phyloP scores from a whole-genome alignment of 1,140 invertebrate species.

The Aphidius ervi region DNA sequence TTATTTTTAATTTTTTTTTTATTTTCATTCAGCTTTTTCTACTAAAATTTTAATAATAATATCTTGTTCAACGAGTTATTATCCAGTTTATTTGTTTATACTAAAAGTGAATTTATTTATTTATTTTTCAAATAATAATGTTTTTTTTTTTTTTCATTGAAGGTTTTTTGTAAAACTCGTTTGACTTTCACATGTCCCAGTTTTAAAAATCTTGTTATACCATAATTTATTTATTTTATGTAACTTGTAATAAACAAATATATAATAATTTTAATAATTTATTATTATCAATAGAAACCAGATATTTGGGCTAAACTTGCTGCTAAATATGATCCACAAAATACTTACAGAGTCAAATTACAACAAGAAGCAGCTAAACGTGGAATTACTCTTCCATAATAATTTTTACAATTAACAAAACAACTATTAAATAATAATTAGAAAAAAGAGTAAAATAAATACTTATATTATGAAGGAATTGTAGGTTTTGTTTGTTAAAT shows the following conservation, averaged over 20 bases:
- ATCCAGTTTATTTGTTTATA: not conserved
- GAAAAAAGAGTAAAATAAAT: too few species aligned
- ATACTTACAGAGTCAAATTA: constrained; percentile 12
- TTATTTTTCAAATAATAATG: not conserved
- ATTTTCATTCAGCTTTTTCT: not conserved
- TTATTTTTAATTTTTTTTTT: constrained; percentile 7
- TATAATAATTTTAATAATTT: not conserved
- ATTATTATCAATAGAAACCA: constrained; percentile 4
- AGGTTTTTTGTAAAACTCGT: constrained; percentile 1
- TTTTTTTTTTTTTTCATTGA: not conserved
- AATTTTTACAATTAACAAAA: not conserved
- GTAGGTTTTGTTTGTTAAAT: too few species aligned
- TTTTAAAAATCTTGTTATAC: not conserved
- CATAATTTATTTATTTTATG: not conserved
- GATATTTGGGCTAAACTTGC: constrained; percentile 12
- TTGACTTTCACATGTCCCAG: constrained; percentile 8
- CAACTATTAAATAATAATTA: too few species aligned
- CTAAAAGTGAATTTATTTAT: not conserved
- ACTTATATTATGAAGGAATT: too few species aligned
- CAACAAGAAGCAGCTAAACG: constrained; percentile 4
- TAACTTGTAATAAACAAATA: not conserved
- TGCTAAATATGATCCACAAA: constrained; percentile 13
- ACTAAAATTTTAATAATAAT: not conserved
- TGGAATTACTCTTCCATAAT: constrained; percentile 10
- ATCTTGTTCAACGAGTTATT: not conserved